These are phyloP conservation scores for Invenusta paracnida DNA, from an alignment of 2,888 invertebrate genomes.

Conservation along the genomic window DNA sequence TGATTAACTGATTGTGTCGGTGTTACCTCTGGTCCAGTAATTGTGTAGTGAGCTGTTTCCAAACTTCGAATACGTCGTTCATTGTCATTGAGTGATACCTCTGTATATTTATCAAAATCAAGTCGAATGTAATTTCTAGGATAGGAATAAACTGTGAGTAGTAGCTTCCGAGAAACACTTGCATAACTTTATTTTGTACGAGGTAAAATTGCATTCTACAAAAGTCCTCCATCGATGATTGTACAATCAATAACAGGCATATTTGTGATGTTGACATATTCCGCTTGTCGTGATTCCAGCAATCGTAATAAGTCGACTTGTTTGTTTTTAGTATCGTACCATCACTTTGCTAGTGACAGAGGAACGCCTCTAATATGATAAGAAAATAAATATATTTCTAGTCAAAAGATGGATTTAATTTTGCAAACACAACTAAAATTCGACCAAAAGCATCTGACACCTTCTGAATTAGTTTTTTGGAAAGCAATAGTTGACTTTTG, in stretches of 20 bases:
- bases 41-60: neutral
- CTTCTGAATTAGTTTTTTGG: neutral
- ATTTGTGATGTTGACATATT: neutral
- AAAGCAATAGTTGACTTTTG: neutral
- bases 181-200: slow-evolving; percentile 2
- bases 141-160: neutral
- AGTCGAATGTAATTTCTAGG: neutral
- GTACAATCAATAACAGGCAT: slow-evolving; percentile 36
- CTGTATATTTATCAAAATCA: slow-evolving; percentile 15
- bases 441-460: slow-evolving; percentile 6
- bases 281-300: slow-evolving; percentile 33
- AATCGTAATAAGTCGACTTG: slow-evolving; percentile 34
- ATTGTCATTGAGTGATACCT: slow-evolving; percentile 11
- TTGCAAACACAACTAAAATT: neutral
- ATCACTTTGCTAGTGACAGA: slow-evolving; percentile 38
- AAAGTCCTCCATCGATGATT: slow-evolving; percentile 43
- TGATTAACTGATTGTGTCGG: neutral
- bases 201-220: neutral
- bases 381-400: slow-evolving; percentile 3
- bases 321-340: slow-evolving; percentile 41
- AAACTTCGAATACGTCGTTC: slow-evolving; percentile 10
- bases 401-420: slow-evolving; percentile 7
- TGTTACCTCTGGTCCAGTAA: neutral
- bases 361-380: slow-evolving; percentile 32
- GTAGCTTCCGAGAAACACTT: neutral